phyloP scores from a whole-genome alignment of 2,888 invertebrate species.

The Siphlonurus alternatus region DNA sequence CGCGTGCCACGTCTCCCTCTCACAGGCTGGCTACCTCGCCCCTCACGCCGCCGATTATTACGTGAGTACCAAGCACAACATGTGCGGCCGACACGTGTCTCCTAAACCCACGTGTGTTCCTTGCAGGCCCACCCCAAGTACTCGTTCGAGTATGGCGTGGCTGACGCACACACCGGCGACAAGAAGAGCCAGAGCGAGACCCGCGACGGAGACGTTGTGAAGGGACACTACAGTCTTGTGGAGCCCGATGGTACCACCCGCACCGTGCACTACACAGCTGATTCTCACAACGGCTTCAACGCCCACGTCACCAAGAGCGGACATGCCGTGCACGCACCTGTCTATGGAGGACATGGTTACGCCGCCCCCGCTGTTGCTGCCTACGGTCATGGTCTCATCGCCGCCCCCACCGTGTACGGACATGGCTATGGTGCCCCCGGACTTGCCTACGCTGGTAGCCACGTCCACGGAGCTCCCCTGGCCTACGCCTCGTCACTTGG shows the following conservation, averaged over 20 bases:
- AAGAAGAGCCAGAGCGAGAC: constrained; percentile 6
- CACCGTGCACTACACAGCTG: constrained; percentile 6
- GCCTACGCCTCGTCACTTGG: neutral
- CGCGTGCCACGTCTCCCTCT: no score
- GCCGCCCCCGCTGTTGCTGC: constrained; percentile 26
- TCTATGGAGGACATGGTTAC: no score
- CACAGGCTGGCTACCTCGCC: no score
- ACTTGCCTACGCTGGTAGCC: neutral
- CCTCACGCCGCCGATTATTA: no score
- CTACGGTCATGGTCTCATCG: neutral
- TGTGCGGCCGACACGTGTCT: no score
- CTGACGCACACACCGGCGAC: constrained; percentile 9
- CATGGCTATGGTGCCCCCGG: no score
- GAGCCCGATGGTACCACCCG: constrained; percentile 6
- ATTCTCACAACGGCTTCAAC: constrained; percentile 35
- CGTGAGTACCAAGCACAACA: no score
- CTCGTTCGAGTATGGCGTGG: constrained; percentile 11
- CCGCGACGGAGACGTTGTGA: constrained; percentile 3
- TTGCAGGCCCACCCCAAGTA: constrained; percentile 17
- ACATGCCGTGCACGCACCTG: constrained; percentile 29
- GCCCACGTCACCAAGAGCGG: constrained; percentile 40
- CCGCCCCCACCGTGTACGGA: neutral
- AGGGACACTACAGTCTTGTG: constrained; percentile 4
- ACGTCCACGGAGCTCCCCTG: neutral
- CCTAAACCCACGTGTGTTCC: no score